Evolutionary conservation across 2,113 vertebrate species (phyloP), one percentile per base, ranked within the genome.

Genomic region (Seriola rivoliana): DNA sequence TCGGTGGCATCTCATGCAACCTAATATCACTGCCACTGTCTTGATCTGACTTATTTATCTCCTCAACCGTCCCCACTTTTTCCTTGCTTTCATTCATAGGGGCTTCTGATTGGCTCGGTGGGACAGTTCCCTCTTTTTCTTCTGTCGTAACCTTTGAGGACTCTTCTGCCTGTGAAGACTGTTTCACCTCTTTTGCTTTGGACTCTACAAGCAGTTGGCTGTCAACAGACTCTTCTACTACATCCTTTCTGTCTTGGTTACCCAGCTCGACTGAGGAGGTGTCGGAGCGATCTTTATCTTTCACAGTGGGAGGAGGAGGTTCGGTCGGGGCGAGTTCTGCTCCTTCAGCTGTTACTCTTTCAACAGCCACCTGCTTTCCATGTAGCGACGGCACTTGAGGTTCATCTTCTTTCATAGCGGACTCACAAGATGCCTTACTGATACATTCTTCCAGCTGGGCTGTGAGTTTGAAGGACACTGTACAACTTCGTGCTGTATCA

Each of bases 391-490:
- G 34, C 62, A 10, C 65, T 32, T 65, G 71, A 71, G 57, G 55
- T 55, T 72, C 71, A 3, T 87, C 89, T 80, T 85, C 87, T 79
- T 66, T 79, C 34, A 21, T 3, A 42, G 77, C 48, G 42, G 86
- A 62, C 64, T 86, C 82, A 59, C 64, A 60, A 21, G 79, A 23
- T 16, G 64, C 75, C 63, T 84, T 65, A 46, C 59, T 62, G 73
- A 64, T 6, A 34, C 72, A 52, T 59, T 91, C 91, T 65, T 90
- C 92, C 23, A 74, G 78, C 66, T 86, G 82, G 80, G 87, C 94
- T 94, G 94, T 23, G 90, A 89, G 91, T 87, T 91, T 85, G 64
- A 92, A 92, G 85, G 75, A 89, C 54, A 91, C 85, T 84, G 88
- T 85, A 91, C 85, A 90, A 78, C 86, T 85, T 80, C 84, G 80